Percentiles rank a stretch among this genome's conserved stretches.
phyloP scores from a whole-genome alignment of 1,140 invertebrate species.

The Euwallacea similis region DNA sequence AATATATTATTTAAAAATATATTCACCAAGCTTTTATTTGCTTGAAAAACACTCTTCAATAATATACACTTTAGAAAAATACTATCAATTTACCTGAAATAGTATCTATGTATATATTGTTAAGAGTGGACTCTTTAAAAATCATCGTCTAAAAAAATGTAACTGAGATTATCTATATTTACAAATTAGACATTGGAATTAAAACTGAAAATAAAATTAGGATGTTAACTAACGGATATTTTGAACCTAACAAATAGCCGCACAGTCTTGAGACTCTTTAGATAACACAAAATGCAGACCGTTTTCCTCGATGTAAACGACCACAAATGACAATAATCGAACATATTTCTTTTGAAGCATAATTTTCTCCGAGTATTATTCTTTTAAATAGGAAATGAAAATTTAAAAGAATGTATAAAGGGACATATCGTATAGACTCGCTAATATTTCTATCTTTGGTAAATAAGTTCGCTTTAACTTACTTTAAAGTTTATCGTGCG shows the following conservation, averaged over 20 bases:
- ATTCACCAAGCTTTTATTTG: no score
- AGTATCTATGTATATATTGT: no score
- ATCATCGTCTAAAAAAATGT: constrained; percentile 18
- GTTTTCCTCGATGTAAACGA: constrained; percentile 1
- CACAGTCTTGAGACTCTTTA: neutral
- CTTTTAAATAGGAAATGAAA: neutral
- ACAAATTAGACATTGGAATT: neutral
- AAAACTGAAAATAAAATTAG: constrained; percentile 18
- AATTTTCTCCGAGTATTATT: neutral
- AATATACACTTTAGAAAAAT: no score
- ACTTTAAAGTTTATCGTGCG: constrained; percentile 26
- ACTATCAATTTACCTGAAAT: no score
- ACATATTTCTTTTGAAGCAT: neutral
- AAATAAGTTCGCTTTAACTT: constrained; percentile 42
- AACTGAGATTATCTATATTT: constrained; percentile 12
- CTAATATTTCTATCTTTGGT: constrained; percentile 48
- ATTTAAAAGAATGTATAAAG: constrained; percentile 6
- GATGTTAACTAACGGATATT: neutral
- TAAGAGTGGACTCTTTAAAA: constrained; percentile 3
- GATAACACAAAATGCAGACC: constrained; percentile 12
- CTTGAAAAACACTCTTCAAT: no score
- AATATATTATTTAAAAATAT: no score
- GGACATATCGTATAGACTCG: constrained; percentile 19
- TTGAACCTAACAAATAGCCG: neutral
- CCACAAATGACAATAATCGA: neutral